These are phyloP conservation scores for Zoanthus solanderi DNA, from an alignment of 92 coral and sea anemone genomes.

Conservation along the genomic window DNA sequence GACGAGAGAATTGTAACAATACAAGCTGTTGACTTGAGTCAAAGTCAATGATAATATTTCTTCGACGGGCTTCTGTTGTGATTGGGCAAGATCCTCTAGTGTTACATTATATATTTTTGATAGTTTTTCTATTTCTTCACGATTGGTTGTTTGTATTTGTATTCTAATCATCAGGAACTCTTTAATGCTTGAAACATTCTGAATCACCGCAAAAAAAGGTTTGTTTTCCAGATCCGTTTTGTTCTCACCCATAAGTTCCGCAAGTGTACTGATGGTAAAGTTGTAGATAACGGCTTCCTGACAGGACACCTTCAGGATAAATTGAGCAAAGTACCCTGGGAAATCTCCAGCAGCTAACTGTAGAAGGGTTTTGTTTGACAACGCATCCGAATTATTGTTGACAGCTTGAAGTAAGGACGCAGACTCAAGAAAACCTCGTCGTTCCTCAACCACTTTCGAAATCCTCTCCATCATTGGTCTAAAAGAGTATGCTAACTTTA, in stretches of 20 bases:
- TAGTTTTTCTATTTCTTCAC: constrained; percentile 7
- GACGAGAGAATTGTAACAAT: constrained; percentile 7
- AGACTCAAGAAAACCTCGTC: background rate
- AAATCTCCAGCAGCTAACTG: constrained; percentile 20
- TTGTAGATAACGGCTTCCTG: background rate
- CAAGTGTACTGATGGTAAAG: background rate
- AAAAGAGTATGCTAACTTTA: constrained; percentile 3
- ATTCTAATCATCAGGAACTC: background rate
- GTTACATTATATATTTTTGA: background rate
- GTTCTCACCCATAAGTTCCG: background rate
- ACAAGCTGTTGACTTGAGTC: background rate
- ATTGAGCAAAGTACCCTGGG: constrained; percentile 29
- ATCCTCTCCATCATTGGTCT: constrained; percentile 20
- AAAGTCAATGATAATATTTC: constrained; percentile 3
- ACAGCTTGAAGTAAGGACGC: background rate
- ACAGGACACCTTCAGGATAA: constrained; percentile 17
- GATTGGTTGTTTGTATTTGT: background rate
- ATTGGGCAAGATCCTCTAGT: background rate
- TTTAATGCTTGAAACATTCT: background rate
- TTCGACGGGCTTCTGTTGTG: background rate
- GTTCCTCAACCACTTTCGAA: background rate
- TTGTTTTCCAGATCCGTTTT: background rate
- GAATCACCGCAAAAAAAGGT: background rate
- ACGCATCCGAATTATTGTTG: constrained; percentile 8
- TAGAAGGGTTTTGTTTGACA: constrained; percentile 6